These are phyloP conservation scores for Eumaeus atala DNA, from an alignment of 1,140 invertebrate species.

Conservation along the genomic window DNA sequence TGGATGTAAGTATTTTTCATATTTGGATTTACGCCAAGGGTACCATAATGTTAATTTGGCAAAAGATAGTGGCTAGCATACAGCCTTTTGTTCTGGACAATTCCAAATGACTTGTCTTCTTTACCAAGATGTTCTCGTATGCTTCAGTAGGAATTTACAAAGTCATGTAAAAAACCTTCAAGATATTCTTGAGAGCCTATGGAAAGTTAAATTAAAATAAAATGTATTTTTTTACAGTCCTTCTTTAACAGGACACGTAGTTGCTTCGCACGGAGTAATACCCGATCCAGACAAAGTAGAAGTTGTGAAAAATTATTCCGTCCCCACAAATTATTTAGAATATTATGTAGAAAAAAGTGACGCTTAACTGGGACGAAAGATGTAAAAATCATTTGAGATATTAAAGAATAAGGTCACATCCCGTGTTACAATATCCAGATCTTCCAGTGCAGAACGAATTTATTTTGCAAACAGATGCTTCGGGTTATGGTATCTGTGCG, in stretches of 20 bases:
- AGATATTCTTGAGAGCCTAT: conserved; percentile 1
- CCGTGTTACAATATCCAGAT: no score
- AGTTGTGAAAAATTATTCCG: conserved; percentile 9
- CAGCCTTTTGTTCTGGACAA: conserved; percentile 15
- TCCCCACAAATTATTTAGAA: not conserved
- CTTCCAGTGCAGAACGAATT: no score
- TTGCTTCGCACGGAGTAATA: no score
- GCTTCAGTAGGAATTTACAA: not conserved
- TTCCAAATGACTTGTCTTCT: conserved; percentile 1
- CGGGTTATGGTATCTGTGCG: no score
- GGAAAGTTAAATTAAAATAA: not conserved
- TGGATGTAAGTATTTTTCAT: conserved; percentile 7
- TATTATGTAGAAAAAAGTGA: no score
- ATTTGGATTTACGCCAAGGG: conserved; percentile 5
- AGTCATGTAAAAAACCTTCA: no score
- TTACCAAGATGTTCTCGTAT: not conserved
- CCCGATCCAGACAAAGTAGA: conserved; percentile 12
- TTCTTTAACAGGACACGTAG: conserved; percentile 15
- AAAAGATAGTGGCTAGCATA: not conserved
- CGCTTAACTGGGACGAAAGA: no score
- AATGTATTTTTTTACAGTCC: conserved; percentile 10
- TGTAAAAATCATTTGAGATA: no score
- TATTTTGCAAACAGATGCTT: no score
- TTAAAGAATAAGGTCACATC: no score
- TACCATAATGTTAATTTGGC: conserved; percentile 12